Conservation (phyloP, 2,797 vertebrate species). For the Dicrostonyx torquatus region DNA sequence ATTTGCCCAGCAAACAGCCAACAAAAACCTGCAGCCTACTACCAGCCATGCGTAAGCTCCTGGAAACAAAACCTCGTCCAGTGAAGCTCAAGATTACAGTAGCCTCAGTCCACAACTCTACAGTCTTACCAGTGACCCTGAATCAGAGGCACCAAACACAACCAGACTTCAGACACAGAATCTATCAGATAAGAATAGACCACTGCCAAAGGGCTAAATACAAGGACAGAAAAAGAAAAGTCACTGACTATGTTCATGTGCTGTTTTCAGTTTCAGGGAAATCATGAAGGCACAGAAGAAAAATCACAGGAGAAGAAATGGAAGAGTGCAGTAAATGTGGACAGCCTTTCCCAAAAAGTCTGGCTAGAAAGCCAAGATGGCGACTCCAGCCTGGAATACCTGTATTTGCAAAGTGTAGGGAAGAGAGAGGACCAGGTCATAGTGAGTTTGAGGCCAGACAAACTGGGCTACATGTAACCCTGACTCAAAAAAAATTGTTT, state of each 20-base stretch:
- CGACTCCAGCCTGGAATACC: not conserved
- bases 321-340: not conserved
- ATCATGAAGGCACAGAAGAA: not conserved
- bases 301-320: not conserved
- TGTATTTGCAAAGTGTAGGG: not conserved
- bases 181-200: conserved; percentile 3
- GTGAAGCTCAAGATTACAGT: not conserved
- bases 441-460: not conserved
- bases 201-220: conserved; percentile 39
- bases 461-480: not conserved
- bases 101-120: not conserved
- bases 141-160: conserved; percentile 17
- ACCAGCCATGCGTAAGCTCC: not conserved
- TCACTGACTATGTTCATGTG: not conserved
- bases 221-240: not conserved
- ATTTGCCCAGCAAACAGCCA: conserved; percentile 11
- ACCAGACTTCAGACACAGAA: not conserved
- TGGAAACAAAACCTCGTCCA: not conserved
- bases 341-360: not conserved
- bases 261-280: conserved; percentile 50
- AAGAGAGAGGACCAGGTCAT: not conserved
- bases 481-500: not conserved
- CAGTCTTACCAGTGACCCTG: not conserved
- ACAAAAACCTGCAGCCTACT: not conserved
- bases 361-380: not conserved